Evolutionary conservation across 2,888 invertebrate species (phyloP).

Genomic region (Cryptus armator): DNA sequence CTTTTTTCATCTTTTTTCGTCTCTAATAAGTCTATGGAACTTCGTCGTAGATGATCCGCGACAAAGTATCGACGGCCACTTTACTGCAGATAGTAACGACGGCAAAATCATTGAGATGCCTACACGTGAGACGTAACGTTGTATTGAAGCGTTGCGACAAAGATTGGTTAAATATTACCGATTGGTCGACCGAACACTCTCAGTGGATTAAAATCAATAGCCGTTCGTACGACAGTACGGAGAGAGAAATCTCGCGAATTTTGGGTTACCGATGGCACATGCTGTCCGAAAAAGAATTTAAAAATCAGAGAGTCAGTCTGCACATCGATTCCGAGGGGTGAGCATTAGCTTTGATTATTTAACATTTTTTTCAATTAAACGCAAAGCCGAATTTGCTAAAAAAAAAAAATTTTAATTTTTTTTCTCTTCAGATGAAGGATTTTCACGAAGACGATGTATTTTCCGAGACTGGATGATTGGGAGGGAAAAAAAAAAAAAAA

Average conservation of each 20-base stretch:
- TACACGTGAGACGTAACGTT: conserved; percentile 90
- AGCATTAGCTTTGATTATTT: conserved; percentile 15
- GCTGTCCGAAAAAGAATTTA: conserved; percentile 89
- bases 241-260: conserved; percentile 89
- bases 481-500: conserved; percentile 21
- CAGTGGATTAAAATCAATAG: conserved; percentile 89
- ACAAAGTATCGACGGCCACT: conserved; percentile 92
- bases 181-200: conserved; percentile 90
- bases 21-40: conserved; percentile 7
- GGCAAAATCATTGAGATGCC: conserved; percentile 87
- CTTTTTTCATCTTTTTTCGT: not conserved
- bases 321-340: conserved; percentile 70
- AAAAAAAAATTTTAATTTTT: not conserved
- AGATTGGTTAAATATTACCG: conserved; percentile 89
- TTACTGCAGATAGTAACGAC: conserved; percentile 90
- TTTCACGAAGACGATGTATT: conserved; percentile 4
- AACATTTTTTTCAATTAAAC: not conserved
- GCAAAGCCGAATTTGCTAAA: not conserved
- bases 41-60: conserved; percentile 88
- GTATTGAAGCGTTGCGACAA: conserved; percentile 89
- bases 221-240: conserved; percentile 88
- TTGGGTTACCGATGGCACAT: conserved; percentile 90
- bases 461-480: not conserved
- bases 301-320: conserved; percentile 85
- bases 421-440: not conserved